Percentiles rank a stretch among this genome's conserved stretches.
Evolutionary conservation across 2,113 vertebrate genomes (phyloP).

Genomic region (Stomatorhinus ivindoensis): DNA sequence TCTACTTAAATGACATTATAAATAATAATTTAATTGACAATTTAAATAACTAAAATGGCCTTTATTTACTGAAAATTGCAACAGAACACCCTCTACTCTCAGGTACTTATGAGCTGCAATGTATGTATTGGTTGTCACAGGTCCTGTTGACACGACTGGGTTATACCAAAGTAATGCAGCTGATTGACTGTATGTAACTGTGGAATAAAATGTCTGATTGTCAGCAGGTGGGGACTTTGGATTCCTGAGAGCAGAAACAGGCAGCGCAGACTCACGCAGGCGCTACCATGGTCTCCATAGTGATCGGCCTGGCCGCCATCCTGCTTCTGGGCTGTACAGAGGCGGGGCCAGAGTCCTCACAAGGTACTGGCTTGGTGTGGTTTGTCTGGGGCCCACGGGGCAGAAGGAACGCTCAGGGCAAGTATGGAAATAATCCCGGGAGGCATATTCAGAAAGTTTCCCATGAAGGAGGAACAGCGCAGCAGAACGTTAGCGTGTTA

Average conservation of each 20-base stretch:
- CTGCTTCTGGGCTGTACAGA: conserved; percentile 37
- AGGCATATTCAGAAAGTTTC: background rate
- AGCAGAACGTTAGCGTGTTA: background rate
- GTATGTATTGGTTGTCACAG: background rate
- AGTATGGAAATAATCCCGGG: background rate
- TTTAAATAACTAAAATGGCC: background rate
- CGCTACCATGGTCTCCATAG: conserved; percentile 35
- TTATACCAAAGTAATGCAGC: background rate
- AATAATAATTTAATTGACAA: background rate
- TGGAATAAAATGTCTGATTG: background rate
- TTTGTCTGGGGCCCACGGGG: background rate
- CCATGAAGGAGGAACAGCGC: background rate
- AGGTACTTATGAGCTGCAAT: background rate
- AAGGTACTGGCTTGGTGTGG: conserved; percentile 30
- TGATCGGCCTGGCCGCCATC: conserved; percentile 26
- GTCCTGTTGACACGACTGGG: background rate
- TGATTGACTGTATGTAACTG: background rate
- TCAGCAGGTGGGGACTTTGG: conserved; percentile 6
- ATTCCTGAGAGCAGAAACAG: background rate
- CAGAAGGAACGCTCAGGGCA: background rate
- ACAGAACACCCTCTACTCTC: background rate
- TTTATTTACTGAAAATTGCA: background rate
- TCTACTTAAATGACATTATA: background rate
- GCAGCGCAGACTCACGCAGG: background rate
- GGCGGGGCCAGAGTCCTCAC: background rate